Conservation (phyloP, 2,797 vertebrate species). For the Phataginus tricuspis region DNA sequence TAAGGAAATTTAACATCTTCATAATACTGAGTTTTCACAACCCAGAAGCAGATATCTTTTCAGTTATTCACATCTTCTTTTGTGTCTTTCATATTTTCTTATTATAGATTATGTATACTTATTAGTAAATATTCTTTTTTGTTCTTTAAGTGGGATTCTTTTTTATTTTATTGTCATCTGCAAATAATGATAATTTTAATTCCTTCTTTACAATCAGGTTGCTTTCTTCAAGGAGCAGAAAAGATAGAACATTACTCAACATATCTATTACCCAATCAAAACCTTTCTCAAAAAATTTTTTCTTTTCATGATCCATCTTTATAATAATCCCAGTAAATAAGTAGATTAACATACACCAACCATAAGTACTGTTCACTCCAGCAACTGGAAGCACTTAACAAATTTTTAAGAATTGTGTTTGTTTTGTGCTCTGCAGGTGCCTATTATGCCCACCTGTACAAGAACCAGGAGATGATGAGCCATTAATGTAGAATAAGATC, state of each 20-base stretch:
- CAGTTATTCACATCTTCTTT: neutral
- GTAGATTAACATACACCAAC: neutral
- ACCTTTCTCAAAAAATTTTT: neutral
- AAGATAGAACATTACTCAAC: neutral
- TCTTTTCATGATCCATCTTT: neutral
- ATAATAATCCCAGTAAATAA: neutral
- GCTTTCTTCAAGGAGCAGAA: conserved; percentile 30
- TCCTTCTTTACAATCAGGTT: neutral
- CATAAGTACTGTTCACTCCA: neutral
- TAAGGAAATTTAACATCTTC: conserved; percentile 1
- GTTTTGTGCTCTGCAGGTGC: neutral
- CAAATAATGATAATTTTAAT: conserved; percentile 21
- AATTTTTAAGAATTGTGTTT: neutral
- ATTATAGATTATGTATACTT: neutral
- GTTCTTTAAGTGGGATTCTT: neutral
- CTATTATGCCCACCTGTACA: conserved; percentile 65
- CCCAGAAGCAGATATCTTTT: neutral
- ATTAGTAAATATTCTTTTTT: neutral
- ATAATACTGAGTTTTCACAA: neutral
- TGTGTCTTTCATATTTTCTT: neutral
- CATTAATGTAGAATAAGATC: neutral
- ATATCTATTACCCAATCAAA: neutral
- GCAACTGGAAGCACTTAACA: neutral
- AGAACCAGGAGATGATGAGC: accelerated
- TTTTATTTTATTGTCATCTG: neutral